Conservation (phyloP, 2,888 invertebrate genomes). For the Leptopilina myrica region DNA sequence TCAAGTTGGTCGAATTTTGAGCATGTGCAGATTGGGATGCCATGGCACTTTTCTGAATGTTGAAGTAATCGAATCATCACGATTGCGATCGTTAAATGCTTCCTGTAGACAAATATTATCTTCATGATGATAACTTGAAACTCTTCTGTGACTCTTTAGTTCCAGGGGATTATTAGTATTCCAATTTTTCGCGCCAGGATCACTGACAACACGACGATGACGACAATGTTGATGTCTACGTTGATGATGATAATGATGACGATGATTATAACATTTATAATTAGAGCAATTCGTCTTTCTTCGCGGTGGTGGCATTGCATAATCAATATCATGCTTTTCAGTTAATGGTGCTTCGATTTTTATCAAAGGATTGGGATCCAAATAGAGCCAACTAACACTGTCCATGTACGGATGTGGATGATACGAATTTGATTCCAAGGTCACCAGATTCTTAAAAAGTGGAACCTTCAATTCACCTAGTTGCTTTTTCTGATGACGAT, state of each 20-base stretch:
- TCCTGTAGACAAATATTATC: constrained; percentile 51
- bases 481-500: background rate
- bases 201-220: constrained; percentile 66
- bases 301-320: constrained; percentile 61
- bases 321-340: constrained; percentile 58
- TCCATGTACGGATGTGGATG: constrained; percentile 64
- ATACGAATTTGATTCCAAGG: constrained; percentile 43
- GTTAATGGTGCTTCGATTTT: constrained; percentile 54
- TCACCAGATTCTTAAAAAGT: constrained; percentile 4
- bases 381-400: constrained; percentile 69
- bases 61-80: constrained; percentile 59
- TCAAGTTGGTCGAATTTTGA: constrained; percentile 71
- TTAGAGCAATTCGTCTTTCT: constrained; percentile 20
- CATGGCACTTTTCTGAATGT: constrained; percentile 77
- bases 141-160: constrained; percentile 61
- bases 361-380: constrained; percentile 64
- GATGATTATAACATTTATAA: constrained; percentile 44
- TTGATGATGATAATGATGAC: constrained; percentile 42
- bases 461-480: constrained; percentile 2
- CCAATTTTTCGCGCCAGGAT: constrained; percentile 61
- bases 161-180: constrained; percentile 40
- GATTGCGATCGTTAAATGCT: constrained; percentile 54
- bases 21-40: constrained; percentile 77
- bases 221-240: constrained; percentile 48
- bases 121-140: constrained; percentile 62